A percentile compares a stretch with the other conserved stretches of the same genome.
These are phyloP conservation scores for Aplysina aerophoba DNA, from an alignment of 37 sponge, comb jelly and placozoan genomes.

Conservation along the genomic window DNA sequence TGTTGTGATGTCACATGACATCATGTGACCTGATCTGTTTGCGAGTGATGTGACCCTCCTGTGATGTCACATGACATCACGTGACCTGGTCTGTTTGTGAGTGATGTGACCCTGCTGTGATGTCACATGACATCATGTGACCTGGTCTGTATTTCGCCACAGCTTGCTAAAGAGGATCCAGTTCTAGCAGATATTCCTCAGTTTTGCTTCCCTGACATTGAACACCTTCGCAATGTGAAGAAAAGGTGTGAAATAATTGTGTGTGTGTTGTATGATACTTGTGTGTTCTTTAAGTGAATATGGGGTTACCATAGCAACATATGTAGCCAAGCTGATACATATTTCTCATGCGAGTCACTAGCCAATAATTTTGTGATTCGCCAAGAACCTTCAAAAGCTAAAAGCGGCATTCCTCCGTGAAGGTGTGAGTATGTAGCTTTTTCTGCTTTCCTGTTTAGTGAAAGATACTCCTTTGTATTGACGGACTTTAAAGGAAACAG, in stretches of 20 bases:
- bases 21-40: not conserved
- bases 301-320: not conserved
- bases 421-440: too few species aligned
- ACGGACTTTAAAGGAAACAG: constrained; percentile 81
- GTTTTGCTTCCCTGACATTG: constrained; percentile 93
- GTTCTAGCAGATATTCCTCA: constrained; percentile 62
- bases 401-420: too few species aligned
- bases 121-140: constrained; percentile 10
- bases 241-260: constrained; percentile 36
- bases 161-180: constrained; percentile 51
- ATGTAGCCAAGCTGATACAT: too few species aligned
- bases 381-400: too few species aligned
- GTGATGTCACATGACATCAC: constrained; percentile 6
- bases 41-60: not conserved
- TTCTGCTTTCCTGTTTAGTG: constrained; percentile 55
- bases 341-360: too few species aligned
- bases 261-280: not conserved
- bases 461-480: constrained; percentile 90
- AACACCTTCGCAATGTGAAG: constrained; percentile 55
- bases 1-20: constrained; percentile 8
- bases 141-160: not conserved
- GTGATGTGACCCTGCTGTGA: not conserved
- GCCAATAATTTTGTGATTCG: too few species aligned
- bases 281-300: not conserved
- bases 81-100: not conserved